Base-by-base conservation (phyloP, 2,888 invertebrate genomes). In the Drosophila barbarae region DNA sequence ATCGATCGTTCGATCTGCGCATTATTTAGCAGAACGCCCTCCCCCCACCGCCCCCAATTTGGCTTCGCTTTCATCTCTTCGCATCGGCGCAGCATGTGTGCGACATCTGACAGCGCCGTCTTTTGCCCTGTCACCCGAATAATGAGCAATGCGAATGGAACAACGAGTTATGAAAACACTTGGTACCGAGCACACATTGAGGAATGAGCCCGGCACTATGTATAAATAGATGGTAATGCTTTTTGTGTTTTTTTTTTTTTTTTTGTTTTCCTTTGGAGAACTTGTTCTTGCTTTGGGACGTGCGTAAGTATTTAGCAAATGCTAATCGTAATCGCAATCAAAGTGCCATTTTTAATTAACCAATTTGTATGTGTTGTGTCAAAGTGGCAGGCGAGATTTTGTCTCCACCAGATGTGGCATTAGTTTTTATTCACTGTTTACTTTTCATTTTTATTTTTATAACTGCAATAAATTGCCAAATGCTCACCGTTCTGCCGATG, bases 321-420 rank as follows among this genome's bases (percentile, higher is more conserved):
- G 21, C 15, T 34, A 15, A 30, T 42, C 12, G 54, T 15, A 51
- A 57, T 57, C 52, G 56, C 36, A 46, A 56, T 59, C 56, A 2
- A 59, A 59, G 35, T 42, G 50, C 26, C 26, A 50, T 28, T 69
- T 69, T 71, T 78, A 78, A 78, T 78, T 76, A 81, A 78, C 69
- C 78, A 74, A 78, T 78, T 78, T 78, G 81, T 81, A 78, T 59
- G 69, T 74, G 71, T 63, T 69, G 71, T 69, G 70, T 46, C 49
- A 41, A 46, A 41, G 44, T 65, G 47, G 42, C 32, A 23, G 71
- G 71, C 73, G 71, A 69, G 26, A 51, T 63, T 23, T 23, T 72
- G 26, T 38, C 39, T 49, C 50, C 30, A 50, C 50, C 30, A 50
- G 50, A 55, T 55, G 54, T 21, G 35, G 28, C 12, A 60, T 41